Evolutionary conservation across 2,113 vertebrate genomes (phyloP), one percentile per base, ranked within the genome.

Genomic region (Pseudonaja textilis): DNA sequence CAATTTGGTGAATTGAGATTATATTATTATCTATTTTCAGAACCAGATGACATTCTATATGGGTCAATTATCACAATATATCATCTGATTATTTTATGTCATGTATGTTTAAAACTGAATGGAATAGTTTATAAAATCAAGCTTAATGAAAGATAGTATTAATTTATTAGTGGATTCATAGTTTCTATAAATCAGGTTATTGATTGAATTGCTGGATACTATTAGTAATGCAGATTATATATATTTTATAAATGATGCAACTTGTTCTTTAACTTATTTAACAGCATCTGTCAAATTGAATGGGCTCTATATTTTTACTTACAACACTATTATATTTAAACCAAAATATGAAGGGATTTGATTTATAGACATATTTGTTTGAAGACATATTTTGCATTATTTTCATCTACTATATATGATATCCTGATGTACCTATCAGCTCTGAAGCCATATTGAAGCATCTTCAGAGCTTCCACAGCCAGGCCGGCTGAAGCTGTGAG

Each of bases 121-220:
- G 93, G 39, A 95, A 5, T 91, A 54, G 93, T 95, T 94, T 94
- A 89, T 89, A 95, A 91, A 85, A 59, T 92, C 64, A 56, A 45
- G 4, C 89, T 95, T 89, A 95, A 95, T 93, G 94, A 94, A 94
- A 94, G 90, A 42, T 29, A 91, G 47, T 94, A 93, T 16, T 54
- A 88, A 69, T 95, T 95, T 94, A 95, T 92, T 93, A 9, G 85
- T 91, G 87, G 9, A 52, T 95, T 95, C 86, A 94, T 95, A 29
- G n/a, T 89, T 96, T 95, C 59, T 42, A 93, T 93, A 95, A 97
- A 95, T 95, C 91, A 94, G n/a, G 87, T 1, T 87, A 85, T 81
- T 90, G 5, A 92, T 87, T 92, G 93, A 95, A 85, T 4, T 61
- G 74, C 39, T 94, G 42, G 18, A 9, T 50, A 23, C 93, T 34